Percentiles rank a stretch among this genome's conserved stretches.
phyloP scores from a whole-genome alignment of 2,113 vertebrate species.

The Mormyrus lacerda region DNA sequence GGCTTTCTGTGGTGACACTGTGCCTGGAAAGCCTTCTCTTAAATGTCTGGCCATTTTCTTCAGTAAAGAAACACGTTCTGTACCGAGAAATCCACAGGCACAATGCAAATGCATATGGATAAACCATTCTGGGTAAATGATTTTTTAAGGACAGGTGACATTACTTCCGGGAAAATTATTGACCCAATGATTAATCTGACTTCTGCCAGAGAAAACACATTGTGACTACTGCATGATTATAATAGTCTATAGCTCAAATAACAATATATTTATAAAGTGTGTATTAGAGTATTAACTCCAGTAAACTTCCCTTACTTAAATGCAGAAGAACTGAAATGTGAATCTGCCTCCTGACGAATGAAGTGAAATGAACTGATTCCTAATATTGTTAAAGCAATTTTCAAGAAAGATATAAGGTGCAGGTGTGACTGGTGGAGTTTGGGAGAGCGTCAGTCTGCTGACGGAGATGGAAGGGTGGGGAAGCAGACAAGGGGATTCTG shows the following conservation, averaged over 20 bases:
- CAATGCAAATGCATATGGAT: neutral
- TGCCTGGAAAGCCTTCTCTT: constrained; percentile 30
- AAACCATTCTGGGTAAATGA: neutral
- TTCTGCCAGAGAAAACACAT: neutral
- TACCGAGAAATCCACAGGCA: neutral
- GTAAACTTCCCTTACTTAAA: neutral
- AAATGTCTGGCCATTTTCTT: neutral
- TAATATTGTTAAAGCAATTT: constrained; percentile 36
- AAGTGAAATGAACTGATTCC: constrained; percentile 12
- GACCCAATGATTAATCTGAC: neutral
- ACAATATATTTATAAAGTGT: neutral
- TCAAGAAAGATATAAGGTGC: constrained; percentile 38
- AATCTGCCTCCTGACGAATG: constrained; percentile 7
- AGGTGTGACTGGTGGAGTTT: constrained; percentile 34
- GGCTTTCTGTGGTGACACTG: constrained; percentile 32
- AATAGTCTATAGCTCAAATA: neutral
- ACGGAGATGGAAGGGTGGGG: neutral
- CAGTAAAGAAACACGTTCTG: neutral
- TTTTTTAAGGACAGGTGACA: neutral
- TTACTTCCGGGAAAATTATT: neutral
- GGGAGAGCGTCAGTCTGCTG: constrained; percentile 40
- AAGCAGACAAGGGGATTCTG: constrained; percentile 12
- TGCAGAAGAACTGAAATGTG: neutral
- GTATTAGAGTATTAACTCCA: neutral
- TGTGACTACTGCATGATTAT: neutral